Base-by-base conservation (phyloP, 2,797 vertebrate genomes). In the Scyliorhinus canicula region DNA sequence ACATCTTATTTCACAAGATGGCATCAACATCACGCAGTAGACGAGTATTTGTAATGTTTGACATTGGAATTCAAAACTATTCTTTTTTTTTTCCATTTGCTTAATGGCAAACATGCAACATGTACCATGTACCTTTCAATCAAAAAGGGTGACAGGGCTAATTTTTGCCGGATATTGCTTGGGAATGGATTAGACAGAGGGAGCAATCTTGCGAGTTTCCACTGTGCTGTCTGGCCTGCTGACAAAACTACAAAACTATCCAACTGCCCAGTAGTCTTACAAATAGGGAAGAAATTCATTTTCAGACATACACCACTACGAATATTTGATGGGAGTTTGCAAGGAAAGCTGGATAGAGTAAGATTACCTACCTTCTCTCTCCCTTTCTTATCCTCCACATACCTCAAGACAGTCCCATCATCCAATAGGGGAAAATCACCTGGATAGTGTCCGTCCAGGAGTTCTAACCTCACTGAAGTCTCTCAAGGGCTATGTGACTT, bases 361-460 rank as follows among this genome's bases (percentile, higher is more conserved):
- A 91, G 35, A 63, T 91, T 65, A 91, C 88, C 88, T 91, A 91
- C 88, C 88, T 63, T 91, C 88, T 91, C 88, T 63, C 57, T 26
- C 88, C 21, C 88, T 91, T n/a, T 88, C 52, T 88, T 91, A 91
- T 65, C 88, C 88, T 91, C 88, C 88, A 91, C 88, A 91, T 91
- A 91, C 88, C 88, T 91, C 88, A 91, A 4, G 55, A 31, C 52
- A 86, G 85, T 9, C 86, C 86, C 86, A 90, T 60, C 74, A 82
- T 82, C 79, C 44, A 82, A 82, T 82, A 44, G 79, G 79, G 79
- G 79, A 82, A 67, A 82, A 82, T 82, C 24, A 82, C 79, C 79
- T 82, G 79, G 79, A 82, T 26, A 44, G 79, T 82, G 44, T 47
- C 79, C 79, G 40, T 82, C 79, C 79, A 82, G 44, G 79, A 82